Evolutionary conservation across 92 coral and sea anemone species (phyloP), one percentile per base, ranked within the genome.

Genomic region (Paragorgia papillata): DNA sequence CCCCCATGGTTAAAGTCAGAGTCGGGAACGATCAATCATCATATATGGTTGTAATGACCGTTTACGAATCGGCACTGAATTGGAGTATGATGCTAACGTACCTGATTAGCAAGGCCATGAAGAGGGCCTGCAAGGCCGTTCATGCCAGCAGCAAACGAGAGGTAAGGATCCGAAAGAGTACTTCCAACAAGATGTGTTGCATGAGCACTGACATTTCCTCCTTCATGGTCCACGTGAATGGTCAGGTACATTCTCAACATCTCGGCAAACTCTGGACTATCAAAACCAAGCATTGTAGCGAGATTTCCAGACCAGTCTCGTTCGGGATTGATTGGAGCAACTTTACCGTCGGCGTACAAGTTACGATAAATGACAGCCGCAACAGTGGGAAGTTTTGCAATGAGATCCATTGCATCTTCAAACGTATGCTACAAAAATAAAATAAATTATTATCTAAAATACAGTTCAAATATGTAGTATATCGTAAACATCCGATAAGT

Each of bases 71-170:
- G n/a, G n/a, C n/a, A n/a, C n/a, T n/a, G n/a, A n/a, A n/a, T n/a
- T n/a, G n/a, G n/a, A n/a, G n/a, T n/a, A n/a, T n/a, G n/a, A n/a
- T n/a, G n/a, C n/a, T 46, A 9, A 46, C n/a, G 53, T 70, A 94
- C 98, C 95, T 94, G 98, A 83, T 94, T 94, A 17, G 98, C 98
- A 7, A 94, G 84, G 7, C 98, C 98, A 81, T 94, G 98, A 43
- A 94, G 88, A 6, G 98, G 98, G 41, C 98, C 98, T 15, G 98
- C 98, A n/a, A 94, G 90, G 2, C 97, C 98, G 74, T 94, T 94
- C 95, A 94, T 91, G 2, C 97, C 98, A 53, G 95, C 97, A 78
- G 97, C 98, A 89, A 94, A 89, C 14, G 92, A 94, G 21, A 94
- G 95, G 74, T 94, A 94, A 0, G 98, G 89, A 80, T 94, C 98